Conservation (phyloP, 2,797 vertebrate species). For the Enteromius fasciolatus region DNA sequence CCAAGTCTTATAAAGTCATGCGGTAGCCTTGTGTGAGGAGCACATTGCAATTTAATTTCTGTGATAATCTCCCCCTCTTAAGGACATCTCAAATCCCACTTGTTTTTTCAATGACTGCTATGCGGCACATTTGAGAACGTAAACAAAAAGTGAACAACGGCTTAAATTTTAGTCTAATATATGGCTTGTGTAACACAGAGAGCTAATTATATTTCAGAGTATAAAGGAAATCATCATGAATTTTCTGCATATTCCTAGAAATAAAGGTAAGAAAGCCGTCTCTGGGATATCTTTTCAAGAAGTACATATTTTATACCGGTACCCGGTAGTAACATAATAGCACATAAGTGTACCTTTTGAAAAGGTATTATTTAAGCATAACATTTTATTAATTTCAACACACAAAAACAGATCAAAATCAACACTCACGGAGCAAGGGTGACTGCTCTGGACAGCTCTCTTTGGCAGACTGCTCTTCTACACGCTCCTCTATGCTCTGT, state of each 20-base stretch:
- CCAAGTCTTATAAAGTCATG: background rate
- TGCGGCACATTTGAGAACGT: background rate
- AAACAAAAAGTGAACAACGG: background rate
- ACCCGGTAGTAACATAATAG: background rate
- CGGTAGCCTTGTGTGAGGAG: background rate
- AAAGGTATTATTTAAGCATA: background rate
- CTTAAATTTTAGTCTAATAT: background rate
- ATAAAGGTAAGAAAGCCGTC: background rate
- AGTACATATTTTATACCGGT: background rate
- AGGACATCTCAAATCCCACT: background rate
- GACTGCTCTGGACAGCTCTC: constrained; percentile 80
- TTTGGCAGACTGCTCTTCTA: constrained; percentile 32
- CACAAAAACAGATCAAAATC: background rate
- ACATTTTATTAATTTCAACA: background rate
- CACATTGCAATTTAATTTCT: background rate
- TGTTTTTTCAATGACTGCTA: background rate
- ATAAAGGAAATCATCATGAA: background rate
- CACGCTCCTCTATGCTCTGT: constrained; percentile 46
- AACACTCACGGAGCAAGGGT: constrained; percentile 86
- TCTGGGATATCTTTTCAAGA: background rate
- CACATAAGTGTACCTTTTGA: background rate
- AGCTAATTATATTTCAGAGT: background rate
- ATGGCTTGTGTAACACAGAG: background rate
- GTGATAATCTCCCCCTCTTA: background rate
- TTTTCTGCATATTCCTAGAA: background rate